Conservation (phyloP, 2,888 invertebrate genomes). For the Cyrtodaria siliqua region DNA sequence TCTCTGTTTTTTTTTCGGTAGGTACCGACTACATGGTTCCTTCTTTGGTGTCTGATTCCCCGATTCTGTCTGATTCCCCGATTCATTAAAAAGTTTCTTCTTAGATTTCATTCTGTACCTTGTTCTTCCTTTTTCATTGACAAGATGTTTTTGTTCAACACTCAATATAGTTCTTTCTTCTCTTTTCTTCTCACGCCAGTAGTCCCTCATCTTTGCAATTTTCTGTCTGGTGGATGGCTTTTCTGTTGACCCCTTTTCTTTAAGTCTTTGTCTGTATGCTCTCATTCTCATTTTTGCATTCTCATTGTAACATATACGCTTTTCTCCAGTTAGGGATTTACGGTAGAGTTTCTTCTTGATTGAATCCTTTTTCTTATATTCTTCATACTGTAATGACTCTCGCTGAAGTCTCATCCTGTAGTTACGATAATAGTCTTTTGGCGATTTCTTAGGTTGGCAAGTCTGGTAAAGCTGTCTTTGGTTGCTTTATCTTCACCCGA, state of each 20-base stretch:
- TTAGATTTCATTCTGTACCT: conserved; percentile 7
- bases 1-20: conserved; percentile 10
- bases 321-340: not conserved
- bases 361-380: conserved; percentile 17
- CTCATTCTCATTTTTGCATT: conserved; percentile 15
- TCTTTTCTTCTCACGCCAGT: conserved; percentile 17
- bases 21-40: conserved; percentile 1
- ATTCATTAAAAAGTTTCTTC: not conserved
- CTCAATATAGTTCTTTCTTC: conserved; percentile 15
- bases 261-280: conserved; percentile 15
- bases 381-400: not conserved
- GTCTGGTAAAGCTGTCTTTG: not conserved
- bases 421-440: conserved; percentile 11
- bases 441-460: not conserved
- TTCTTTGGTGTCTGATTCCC: conserved; percentile 4
- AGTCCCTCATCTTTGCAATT: conserved; percentile 12
- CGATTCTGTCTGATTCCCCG: not conserved
- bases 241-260: conserved; percentile 4
- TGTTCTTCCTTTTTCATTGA: conserved; percentile 16
- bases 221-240: conserved; percentile 19
- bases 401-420: conserved; percentile 1
- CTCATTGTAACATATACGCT: not conserved
- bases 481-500: not conserved
- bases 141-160: not conserved
- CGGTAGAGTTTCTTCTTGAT: conserved; percentile 7